These are phyloP conservation scores for Bubo blakistoni DNA, from an alignment of 2,113 vertebrate species.

Conservation along the genomic window DNA sequence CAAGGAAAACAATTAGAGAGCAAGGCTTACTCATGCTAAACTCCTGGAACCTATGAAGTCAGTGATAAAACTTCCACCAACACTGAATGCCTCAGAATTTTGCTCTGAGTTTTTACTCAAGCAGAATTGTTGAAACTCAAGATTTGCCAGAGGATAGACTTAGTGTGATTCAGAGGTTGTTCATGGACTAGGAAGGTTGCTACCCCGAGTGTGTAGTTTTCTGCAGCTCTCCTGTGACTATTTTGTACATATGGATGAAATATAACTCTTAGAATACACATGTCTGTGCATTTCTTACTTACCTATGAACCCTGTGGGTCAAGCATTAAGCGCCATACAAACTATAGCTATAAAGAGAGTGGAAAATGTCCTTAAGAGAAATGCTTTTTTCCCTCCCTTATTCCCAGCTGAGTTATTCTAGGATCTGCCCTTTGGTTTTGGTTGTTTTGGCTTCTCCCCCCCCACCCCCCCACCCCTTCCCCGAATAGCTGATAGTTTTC, in stretches of 20 bases:
- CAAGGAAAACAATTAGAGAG: neutral
- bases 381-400: neutral
- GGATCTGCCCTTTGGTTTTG: neutral
- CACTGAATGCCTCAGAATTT: neutral
- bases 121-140: neutral
- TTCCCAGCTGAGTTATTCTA: conserved; percentile 9
- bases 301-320: conserved; percentile 1
- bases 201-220: neutral
- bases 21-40: neutral
- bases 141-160: neutral
- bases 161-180: neutral
- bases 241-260: conserved; percentile 37
- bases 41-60: neutral
- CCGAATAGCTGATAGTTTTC: neutral
- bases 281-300: conserved; percentile 3
- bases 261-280: conserved; percentile 1
- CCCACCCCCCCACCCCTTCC: no score
- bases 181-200: neutral
- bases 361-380: neutral
- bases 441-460: rapidly evolving
- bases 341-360: conserved; percentile 18
- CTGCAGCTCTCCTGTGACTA: neutral
- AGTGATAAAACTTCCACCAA: neutral
- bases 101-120: neutral
- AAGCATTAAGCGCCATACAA: neutral